Percentiles rank a stretch among this genome's conserved stretches.
Evolutionary conservation across 1,140 invertebrate species (phyloP).

Genomic region (Ceratoteleas bidentatus): DNA sequence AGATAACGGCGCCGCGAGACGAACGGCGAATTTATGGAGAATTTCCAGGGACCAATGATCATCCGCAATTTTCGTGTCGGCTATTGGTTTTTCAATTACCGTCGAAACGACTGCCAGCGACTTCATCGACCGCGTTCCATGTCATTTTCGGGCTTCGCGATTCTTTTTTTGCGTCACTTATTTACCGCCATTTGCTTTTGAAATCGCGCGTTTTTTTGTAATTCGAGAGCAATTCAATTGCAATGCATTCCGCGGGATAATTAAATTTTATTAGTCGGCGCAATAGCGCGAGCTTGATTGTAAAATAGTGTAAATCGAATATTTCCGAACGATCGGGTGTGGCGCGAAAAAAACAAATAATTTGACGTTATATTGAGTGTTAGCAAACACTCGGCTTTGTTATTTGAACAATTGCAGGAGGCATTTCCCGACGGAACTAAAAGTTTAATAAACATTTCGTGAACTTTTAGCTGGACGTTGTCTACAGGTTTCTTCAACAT

Average conservation of each 20-base stretch:
- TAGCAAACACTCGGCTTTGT: too few species aligned
- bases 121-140: conserved; percentile 34
- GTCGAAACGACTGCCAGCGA: conserved; percentile 40
- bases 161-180: conserved; percentile 44
- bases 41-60: conserved; percentile 50
- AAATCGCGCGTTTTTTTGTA: conserved; percentile 40
- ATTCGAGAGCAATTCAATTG: conserved; percentile 31
- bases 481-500: too few species aligned
- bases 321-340: background rate
- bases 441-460: too few species aligned
- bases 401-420: too few species aligned
- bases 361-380: background rate
- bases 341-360: background rate
- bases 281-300: background rate
- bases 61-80: conserved; percentile 45
- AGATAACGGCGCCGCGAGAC: conserved; percentile 5
- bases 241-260: conserved; percentile 20
- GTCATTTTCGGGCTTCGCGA: conserved; percentile 39
- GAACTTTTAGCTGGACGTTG: too few species aligned
- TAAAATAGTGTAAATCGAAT: background rate
- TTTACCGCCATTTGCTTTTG: conserved; percentile 52
- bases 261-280: conserved; percentile 11
- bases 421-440: too few species aligned
- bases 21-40: conserved; percentile 46
- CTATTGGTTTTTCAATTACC: conserved; percentile 63